Percentiles rank a stretch among this genome's conserved stretches.
phyloP scores from a whole-genome alignment of 1,140 invertebrate genomes.

The Penaeus japonicus region DNA sequence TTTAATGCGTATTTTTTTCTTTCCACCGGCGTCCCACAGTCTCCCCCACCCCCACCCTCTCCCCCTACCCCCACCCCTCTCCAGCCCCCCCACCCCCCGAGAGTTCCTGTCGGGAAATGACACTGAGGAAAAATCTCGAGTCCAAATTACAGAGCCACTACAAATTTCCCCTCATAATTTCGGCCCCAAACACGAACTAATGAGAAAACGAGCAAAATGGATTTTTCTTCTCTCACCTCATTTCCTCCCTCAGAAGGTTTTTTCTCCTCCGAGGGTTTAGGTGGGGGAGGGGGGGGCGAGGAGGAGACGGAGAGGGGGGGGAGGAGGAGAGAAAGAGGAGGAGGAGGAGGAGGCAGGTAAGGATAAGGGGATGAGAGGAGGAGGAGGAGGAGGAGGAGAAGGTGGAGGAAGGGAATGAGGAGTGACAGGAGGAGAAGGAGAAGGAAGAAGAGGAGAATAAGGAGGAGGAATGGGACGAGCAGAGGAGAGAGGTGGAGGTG shows the following conservation, averaged over 20 bases:
- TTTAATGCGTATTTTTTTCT: neutral
- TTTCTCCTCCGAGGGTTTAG: conserved; percentile 27
- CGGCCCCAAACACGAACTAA: conserved; percentile 48
- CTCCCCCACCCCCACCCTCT: neutral
- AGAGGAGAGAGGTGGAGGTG: too few relatives aligned
- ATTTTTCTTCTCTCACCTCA: conserved; percentile 51
- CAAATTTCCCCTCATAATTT: conserved; percentile 53
- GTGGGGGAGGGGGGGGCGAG: neutral
- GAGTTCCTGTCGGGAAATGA: conserved; percentile 33
- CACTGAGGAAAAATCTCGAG: conserved; percentile 7
- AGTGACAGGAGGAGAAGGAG: neutral
- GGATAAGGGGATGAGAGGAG: neutral
- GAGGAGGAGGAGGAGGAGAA: neutral
- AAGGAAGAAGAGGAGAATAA: neutral
- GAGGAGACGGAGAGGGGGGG: neutral
- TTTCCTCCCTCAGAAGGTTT: conserved; percentile 51
- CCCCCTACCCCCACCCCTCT: neutral
- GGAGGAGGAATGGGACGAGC: neutral
- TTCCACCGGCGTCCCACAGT: neutral
- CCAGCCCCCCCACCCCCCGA: neutral
- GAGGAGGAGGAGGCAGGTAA: neutral
- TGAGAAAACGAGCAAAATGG: conserved; percentile 54
- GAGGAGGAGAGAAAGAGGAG: neutral
- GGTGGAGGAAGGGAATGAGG: neutral
- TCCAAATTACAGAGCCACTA: conserved; percentile 47